A percentile compares a stretch with the other conserved stretches of the same genome.
These are phyloP conservation scores for Onychorhynchus coronatus DNA, from an alignment of 2,113 vertebrate species.

Conservation along the genomic window DNA sequence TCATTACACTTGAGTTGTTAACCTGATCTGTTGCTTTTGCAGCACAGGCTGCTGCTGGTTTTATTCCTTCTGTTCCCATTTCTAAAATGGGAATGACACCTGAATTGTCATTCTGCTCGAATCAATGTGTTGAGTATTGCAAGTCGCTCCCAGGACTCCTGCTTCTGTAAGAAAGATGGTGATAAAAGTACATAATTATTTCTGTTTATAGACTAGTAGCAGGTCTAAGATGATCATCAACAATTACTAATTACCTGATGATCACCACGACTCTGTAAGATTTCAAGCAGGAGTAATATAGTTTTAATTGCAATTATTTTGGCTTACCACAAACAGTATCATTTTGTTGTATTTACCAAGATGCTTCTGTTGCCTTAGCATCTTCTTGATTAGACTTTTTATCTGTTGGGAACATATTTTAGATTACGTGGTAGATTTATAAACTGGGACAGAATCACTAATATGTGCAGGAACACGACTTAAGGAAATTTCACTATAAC, in stretches of 20 bases:
- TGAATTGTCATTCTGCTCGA: not conserved
- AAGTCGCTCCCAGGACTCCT: too few relatives aligned
- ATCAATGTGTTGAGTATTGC: not conserved
- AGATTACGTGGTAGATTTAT: not conserved
- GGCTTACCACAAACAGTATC: not conserved
- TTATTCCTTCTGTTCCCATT: not conserved
- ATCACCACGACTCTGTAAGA: not conserved
- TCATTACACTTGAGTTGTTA: not conserved
- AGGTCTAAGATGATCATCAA: not conserved
- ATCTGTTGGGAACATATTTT: constrained; percentile 9
- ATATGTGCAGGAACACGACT: not conserved
- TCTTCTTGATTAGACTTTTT: constrained; percentile 16
- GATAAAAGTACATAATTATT: not conserved
- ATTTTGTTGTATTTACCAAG: not conserved
- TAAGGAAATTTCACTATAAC: not conserved
- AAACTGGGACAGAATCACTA: not conserved
- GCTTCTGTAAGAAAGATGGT: not conserved
- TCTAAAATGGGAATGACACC: not conserved
- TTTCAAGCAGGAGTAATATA: not conserved
- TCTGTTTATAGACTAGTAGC: not conserved
- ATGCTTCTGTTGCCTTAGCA: not conserved
- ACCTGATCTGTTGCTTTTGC: not conserved
- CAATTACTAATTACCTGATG: not conserved
- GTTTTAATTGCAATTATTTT: not conserved
- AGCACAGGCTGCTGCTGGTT: not conserved